Evolutionary conservation across 2,113 vertebrate species (phyloP).

Genomic region (Apteryx owenii): DNA sequence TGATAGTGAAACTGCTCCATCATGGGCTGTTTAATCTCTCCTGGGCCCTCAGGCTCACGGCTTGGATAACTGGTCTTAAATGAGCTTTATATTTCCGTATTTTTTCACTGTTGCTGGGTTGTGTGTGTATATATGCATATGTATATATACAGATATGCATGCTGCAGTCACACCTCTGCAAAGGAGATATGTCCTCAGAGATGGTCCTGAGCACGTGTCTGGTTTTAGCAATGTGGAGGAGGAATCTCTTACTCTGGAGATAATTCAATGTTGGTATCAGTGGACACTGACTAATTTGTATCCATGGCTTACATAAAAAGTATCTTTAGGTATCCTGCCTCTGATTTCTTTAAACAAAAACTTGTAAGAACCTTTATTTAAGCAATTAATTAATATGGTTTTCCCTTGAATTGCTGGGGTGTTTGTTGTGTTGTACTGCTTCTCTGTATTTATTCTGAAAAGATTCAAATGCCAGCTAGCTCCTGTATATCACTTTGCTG

Average conservation of each 20-base stretch:
- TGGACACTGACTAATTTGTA: too few species aligned
- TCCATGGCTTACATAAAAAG: neutral
- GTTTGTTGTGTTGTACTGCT: neutral
- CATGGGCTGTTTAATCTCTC: neutral
- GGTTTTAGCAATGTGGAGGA: neutral
- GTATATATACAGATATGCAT: rapidly evolving
- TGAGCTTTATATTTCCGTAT: rapidly evolving
- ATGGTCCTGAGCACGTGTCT: neutral
- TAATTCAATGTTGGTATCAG: neutral
- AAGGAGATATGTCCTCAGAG: rapidly evolving
- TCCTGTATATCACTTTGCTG: neutral
- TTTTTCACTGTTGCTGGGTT: neutral
- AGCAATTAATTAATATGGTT: rapidly evolving
- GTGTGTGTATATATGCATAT: rapidly evolving
- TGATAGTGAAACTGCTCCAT: neutral
- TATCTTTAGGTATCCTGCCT: neutral
- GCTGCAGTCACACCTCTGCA: neutral
- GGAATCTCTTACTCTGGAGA: neutral
- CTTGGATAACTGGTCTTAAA: too few species aligned
- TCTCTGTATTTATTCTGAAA: neutral
- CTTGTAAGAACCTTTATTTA: neutral
- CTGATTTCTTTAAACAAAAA: neutral
- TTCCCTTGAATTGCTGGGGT: neutral
- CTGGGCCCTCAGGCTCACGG: neutral
- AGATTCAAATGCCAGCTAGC: neutral